Percentiles rank a stretch among this genome's conserved stretches.
phyloP scores from a whole-genome alignment of 2,888 invertebrate genomes.

The Epinotia nisella region DNA sequence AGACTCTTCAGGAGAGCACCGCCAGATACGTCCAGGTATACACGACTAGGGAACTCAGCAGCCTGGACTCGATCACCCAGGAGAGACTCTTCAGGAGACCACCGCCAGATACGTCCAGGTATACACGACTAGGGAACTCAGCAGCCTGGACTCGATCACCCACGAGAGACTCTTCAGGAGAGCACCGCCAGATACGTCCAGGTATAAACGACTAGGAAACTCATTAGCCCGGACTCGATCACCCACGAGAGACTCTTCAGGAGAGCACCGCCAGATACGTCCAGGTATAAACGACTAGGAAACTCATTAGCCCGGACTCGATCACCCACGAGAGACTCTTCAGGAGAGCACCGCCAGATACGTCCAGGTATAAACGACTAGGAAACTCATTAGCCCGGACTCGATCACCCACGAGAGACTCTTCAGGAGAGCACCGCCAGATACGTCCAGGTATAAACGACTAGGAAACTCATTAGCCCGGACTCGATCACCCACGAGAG shows the following conservation, averaged over 20 bases:
- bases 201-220: slow-evolving; percentile 45
- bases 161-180: slow-evolving; percentile 53
- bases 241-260: no score
- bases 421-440: slow-evolving; percentile 46
- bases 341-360: slow-evolving; percentile 55
- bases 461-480: slow-evolving; percentile 48
- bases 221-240: not conserved
- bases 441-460: slow-evolving; percentile 51
- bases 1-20: slow-evolving; percentile 56
- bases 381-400: not conserved
- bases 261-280: slow-evolving; percentile 50
- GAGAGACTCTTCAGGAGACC: no score
- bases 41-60: no score
- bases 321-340: slow-evolving; percentile 53
- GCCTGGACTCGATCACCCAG: not conserved
- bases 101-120: slow-evolving; percentile 55
- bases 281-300: slow-evolving; percentile 50
- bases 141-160: slow-evolving; percentile 58
- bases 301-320: slow-evolving; percentile 60
- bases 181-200: slow-evolving; percentile 55
- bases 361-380: slow-evolving; percentile 50
- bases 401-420: not conserved
- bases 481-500: slow-evolving; percentile 54
- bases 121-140: no score
- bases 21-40: slow-evolving; percentile 54